Evolutionary conservation across 2,113 vertebrate species (phyloP).

Genomic region (Sceloporus tristichus): DNA sequence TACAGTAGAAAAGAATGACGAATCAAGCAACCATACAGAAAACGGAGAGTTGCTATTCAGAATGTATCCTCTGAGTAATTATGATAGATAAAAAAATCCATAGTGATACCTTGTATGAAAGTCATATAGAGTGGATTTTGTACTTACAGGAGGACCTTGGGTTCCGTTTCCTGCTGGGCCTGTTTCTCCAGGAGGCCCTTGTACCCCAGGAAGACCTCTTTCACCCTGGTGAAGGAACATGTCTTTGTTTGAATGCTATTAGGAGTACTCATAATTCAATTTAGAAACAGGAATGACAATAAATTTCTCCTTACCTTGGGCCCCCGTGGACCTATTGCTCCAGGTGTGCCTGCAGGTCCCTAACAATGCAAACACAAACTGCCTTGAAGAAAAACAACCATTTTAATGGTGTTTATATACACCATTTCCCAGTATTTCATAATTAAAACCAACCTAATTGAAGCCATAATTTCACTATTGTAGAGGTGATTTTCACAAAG

Average conservation of each 20-base stretch:
- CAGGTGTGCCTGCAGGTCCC: slow-evolving; percentile 81
- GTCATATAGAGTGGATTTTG: slow-evolving; percentile 6
- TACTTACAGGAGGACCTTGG: slow-evolving; percentile 88
- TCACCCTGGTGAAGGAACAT: slow-evolving; percentile 85
- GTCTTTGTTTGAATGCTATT: not conserved
- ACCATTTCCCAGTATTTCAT: not conserved
- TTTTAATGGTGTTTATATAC: slow-evolving; percentile 29
- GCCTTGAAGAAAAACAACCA: not conserved
- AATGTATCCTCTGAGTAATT: not conserved
- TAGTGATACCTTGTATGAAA: rapidly evolving
- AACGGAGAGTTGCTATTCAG: not conserved
- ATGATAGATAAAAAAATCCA: not conserved
- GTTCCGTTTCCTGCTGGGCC: slow-evolving; percentile 87
- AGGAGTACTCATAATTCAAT: not conserved
- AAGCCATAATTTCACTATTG: not conserved
- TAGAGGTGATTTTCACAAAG: not conserved
- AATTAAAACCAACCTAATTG: not conserved
- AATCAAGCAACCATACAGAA: not conserved
- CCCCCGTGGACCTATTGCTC: slow-evolving; percentile 88
- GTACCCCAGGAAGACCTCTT: slow-evolving; percentile 91
- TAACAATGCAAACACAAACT: slow-evolving; percentile 62
- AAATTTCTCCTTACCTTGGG: slow-evolving; percentile 87
- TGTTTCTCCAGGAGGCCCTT: slow-evolving; percentile 89
- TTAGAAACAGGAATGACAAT: slow-evolving; percentile 9
- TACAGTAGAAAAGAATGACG: not conserved